Base-by-base conservation (phyloP, 2,113 vertebrate species). In the Ursus arctos region DNA sequence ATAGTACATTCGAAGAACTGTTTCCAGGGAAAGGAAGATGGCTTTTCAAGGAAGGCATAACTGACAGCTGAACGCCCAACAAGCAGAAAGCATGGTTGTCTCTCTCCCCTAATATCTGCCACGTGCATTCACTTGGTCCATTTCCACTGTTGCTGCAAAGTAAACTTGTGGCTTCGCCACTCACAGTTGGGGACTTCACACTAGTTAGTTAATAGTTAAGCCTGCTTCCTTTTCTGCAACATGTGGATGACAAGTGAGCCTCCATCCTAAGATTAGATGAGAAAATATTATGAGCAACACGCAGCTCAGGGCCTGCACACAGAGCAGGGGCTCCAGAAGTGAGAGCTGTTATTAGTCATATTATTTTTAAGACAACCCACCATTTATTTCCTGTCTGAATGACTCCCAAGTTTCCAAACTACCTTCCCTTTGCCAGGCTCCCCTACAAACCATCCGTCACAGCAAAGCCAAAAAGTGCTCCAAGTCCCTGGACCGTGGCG, bases 81-180 rank as follows among this genome's bases (percentile, higher is more conserved):
- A 31, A 72, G 26, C 33, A 67, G 86, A 67, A 82, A 61, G n/a
- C 33, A 33, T 13, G 1, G 13, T 4, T 12, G 6, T 14, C n/a
- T 18, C 82, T 12, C 6, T 6, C 26, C 16, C 67, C 69, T 72
- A 9, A 3, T 1, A 6, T 3, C 40, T 47, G 53, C 33, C 67
- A 4, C 1, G 6, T 0, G 8, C 18, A 1, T 0, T 8, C 0
- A 1, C 43, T 40, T 47, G 67, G 55, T 10, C 28, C 40, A 21
- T 3, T 16, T 67, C 65, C 55, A 21, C 21, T 4, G 43, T 2
- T 3, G 7, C 86, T 8, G 55, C 0, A 4, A 22, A 49, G 43
- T 7, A 47, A 61, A n/a, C 43, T 4, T 47, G 5, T 72, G 88
- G 61, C 57, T 51, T 87, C 7, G 8, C 6, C 36, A 28, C 6